phyloP scores from a whole-genome alignment of 1,140 invertebrate species.

The Drosophila auraria region DNA sequence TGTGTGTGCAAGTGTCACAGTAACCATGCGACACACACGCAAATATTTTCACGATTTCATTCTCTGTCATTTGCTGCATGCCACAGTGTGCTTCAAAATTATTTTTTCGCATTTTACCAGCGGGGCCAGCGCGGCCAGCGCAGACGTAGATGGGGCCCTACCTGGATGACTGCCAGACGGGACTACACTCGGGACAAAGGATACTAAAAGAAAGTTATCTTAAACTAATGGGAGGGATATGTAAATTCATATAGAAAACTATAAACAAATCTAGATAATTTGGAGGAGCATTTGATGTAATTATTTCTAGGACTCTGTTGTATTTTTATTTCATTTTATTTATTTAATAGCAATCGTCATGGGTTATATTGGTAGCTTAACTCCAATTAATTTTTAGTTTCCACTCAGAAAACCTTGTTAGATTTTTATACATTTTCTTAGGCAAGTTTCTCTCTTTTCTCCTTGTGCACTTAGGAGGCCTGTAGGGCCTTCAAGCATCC shows the following conservation, averaged over 20 bases:
- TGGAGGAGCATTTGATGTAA: not conserved
- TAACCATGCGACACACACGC: slow-evolving; percentile 84
- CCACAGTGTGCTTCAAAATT: slow-evolving; percentile 84
- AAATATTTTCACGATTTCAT: slow-evolving; percentile 85
- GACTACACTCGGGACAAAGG: slow-evolving; percentile 27
- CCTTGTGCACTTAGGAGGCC: slow-evolving; percentile 27
- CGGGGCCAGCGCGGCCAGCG: slow-evolving; percentile 9
- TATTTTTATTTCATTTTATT: no score
- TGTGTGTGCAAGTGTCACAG: slow-evolving; percentile 77
- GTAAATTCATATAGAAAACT: not conserved
- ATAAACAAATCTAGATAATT: not conserved
- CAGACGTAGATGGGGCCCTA: slow-evolving; percentile 45
- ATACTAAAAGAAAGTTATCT: not conserved
- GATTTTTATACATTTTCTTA: not conserved
- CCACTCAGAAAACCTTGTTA: not conserved
- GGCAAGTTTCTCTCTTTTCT: slow-evolving; percentile 2
- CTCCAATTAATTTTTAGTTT: not conserved
- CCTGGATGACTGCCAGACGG: slow-evolving; percentile 43
- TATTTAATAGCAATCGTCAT: no score
- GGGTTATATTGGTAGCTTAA: no score
- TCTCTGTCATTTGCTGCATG: slow-evolving; percentile 84
- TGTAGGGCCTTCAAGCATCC: slow-evolving; percentile 67
- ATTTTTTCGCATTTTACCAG: slow-evolving; percentile 67
- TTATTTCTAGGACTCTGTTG: no score
- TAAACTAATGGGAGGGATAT: not conserved